phyloP scores from a whole-genome alignment of 2,888 invertebrate species.

The Gasteruption jaculator region DNA sequence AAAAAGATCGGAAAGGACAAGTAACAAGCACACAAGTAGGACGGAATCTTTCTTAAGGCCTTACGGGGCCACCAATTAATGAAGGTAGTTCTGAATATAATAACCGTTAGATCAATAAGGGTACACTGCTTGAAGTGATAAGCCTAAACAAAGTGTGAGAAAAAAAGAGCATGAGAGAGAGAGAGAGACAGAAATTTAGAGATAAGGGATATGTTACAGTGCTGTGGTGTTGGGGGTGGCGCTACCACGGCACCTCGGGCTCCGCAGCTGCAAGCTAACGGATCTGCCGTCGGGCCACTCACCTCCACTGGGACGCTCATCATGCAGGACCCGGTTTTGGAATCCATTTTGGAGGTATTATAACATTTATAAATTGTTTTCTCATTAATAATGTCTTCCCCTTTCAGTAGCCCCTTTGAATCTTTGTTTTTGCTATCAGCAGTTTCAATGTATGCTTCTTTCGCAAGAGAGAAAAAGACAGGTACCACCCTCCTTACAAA shows the following conservation, averaged over 20 bases:
- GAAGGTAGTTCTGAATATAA: slow-evolving; percentile 36
- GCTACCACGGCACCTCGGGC: slow-evolving; percentile 49
- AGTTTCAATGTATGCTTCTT: no score
- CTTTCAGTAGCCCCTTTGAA: no score
- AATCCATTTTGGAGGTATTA: slow-evolving; percentile 48
- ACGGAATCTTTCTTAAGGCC: no score
- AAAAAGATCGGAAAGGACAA: no score
- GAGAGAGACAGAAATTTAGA: slow-evolving; percentile 16
- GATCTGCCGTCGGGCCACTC: slow-evolving; percentile 43
- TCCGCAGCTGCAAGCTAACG: slow-evolving; percentile 46
- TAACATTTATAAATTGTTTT: no score
- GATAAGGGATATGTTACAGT: slow-evolving; percentile 42
- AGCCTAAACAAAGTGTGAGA: neutral
- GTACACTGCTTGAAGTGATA: neutral
- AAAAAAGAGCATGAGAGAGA: slow-evolving; percentile 2
- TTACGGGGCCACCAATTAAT: slow-evolving; percentile 41
- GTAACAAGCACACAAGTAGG: no score
- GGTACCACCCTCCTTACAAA: no score
- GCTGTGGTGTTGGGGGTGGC: slow-evolving; percentile 52
- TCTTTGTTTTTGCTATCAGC: no score
- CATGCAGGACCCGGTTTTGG: slow-evolving; percentile 50
- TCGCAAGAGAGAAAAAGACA: no score
- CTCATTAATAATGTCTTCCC: no score
- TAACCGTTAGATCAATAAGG: slow-evolving; percentile 36
- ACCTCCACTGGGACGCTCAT: slow-evolving; percentile 43